phyloP scores from a whole-genome alignment of 2,797 vertebrate genomes.

The Chromobotia macracanthus region DNA sequence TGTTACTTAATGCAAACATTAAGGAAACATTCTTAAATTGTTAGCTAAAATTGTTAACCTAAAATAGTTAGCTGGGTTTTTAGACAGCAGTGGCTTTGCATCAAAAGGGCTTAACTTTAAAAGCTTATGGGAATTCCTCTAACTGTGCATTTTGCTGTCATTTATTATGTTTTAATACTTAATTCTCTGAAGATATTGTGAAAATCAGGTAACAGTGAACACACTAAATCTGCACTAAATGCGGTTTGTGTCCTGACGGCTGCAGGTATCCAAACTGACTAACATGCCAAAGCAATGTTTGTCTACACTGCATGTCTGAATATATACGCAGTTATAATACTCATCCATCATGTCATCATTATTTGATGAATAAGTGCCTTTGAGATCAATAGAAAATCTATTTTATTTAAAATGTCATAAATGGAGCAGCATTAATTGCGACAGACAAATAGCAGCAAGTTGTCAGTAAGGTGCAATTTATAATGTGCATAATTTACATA shows the following conservation, averaged over 20 bases:
- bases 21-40: no score
- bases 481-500: neutral
- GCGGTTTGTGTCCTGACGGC: neutral
- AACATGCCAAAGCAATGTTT: neutral
- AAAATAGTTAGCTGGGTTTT: neutral
- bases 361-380: neutral
- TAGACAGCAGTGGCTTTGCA: neutral
- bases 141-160: neutral
- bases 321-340: neutral
- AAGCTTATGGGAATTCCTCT: neutral
- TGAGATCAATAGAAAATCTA: neutral
- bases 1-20: no score
- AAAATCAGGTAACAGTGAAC: neutral
- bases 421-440: neutral
- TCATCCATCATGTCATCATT: neutral
- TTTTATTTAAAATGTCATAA: neutral
- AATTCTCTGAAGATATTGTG: neutral
- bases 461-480: neutral
- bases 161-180: neutral
- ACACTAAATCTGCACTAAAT: neutral
- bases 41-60: no score
- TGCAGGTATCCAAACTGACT: neutral
- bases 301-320: neutral
- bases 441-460: neutral
- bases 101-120: slow-evolving; percentile 3